These are phyloP conservation scores for Oncorhynchus gorbuscha DNA, from an alignment of 2,113 vertebrate species.

Conservation along the genomic window DNA sequence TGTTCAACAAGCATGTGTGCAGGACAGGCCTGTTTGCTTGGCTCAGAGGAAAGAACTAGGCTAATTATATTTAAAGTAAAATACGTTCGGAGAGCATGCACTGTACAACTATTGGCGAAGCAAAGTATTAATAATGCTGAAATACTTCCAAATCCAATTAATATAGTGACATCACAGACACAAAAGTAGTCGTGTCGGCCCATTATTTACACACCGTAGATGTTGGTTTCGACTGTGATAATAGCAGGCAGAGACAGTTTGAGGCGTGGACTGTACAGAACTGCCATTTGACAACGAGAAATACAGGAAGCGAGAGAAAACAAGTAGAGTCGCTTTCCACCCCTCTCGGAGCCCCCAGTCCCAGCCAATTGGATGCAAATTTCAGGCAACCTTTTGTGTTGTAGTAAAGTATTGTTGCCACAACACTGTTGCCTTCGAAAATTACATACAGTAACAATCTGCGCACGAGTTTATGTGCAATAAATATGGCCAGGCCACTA, in stretches of 20 bases:
- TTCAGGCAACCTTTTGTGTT: not conserved
- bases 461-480: not conserved
- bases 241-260: constrained; percentile 8
- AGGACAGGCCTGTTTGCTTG: no score
- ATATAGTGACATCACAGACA: not conserved
- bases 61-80: constrained; percentile 11
- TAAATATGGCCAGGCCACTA: not conserved
- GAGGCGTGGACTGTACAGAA: constrained; percentile 49
- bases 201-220: constrained; percentile 1
- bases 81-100: constrained; percentile 1
- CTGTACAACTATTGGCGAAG: not conserved
- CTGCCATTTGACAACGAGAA: constrained; percentile 75
- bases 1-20: no score
- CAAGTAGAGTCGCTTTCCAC: constrained; percentile 29
- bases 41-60: no score
- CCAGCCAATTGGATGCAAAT: constrained; percentile 1
- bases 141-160: constrained; percentile 14
- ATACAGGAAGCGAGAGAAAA: constrained; percentile 76
- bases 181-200: constrained; percentile 9
- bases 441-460: not conserved
- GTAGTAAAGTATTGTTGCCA: not conserved
- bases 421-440: no score
- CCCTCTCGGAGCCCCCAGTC: constrained; percentile 12
- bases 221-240: not conserved
- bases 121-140: not conserved